These are phyloP conservation scores for Pararge aegeria DNA, from an alignment of 1,140 invertebrate genomes.

Conservation along the genomic window DNA sequence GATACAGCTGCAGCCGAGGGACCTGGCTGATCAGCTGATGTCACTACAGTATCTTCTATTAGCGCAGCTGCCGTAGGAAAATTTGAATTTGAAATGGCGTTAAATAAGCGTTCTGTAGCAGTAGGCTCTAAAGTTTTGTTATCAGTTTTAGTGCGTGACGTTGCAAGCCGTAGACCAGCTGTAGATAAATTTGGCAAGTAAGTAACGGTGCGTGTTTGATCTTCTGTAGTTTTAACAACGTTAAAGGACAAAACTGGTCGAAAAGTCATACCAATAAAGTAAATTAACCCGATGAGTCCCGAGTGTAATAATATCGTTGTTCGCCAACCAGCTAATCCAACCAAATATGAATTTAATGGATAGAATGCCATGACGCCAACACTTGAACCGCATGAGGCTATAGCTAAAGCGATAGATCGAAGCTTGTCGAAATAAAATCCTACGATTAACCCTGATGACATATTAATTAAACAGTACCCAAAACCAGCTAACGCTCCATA, in stretches of 20 bases:
- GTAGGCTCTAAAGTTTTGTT: constrained; percentile 37
- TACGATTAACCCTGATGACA: constrained; percentile 85
- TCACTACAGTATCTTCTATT: constrained; percentile 37
- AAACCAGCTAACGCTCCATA: constrained; percentile 83
- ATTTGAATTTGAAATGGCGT: constrained; percentile 61
- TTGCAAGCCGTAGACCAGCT: constrained; percentile 29
- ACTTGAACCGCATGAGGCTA: constrained; percentile 90
- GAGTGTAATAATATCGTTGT: constrained; percentile 85
- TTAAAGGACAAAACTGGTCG: constrained; percentile 58
- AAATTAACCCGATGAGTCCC: constrained; percentile 72
- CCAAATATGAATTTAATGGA: constrained; percentile 83
- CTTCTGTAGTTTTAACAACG: constrained; percentile 52
- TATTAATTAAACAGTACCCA: constrained; percentile 86
- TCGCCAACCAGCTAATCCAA: constrained; percentile 86
- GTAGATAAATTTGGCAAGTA: constrained; percentile 64
- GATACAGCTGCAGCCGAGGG: constrained; percentile 49
- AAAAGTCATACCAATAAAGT: constrained; percentile 60
- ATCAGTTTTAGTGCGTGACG: constrained; percentile 36
- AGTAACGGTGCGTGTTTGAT: constrained; percentile 65
- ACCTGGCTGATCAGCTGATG: constrained; percentile 40
- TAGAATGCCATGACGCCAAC: constrained; percentile 87
- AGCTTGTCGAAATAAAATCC: constrained; percentile 91
- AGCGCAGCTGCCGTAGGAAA: constrained; percentile 66
- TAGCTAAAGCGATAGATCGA: constrained; percentile 88
- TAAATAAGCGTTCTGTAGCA: constrained; percentile 58